phyloP scores from a whole-genome alignment of 30 jellyfish, hydroid and myxozoan species.

The Chrysaora quinquecirrha region DNA sequence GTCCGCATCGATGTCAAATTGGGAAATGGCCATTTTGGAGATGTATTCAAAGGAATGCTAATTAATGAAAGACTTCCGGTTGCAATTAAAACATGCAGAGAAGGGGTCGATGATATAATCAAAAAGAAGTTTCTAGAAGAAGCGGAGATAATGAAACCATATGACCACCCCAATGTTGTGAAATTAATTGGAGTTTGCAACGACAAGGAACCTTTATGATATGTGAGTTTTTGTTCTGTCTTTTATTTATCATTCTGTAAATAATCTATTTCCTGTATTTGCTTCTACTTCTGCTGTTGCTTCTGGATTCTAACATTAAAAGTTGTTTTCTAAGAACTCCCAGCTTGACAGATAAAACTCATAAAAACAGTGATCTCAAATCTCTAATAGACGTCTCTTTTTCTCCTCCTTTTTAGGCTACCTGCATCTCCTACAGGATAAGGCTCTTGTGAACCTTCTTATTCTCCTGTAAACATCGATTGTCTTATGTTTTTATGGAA shows the following conservation, averaged over 20 bases:
- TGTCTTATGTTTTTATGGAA: too few species aligned
- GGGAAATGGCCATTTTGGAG: constrained; percentile 97
- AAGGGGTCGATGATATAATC: constrained; percentile 53
- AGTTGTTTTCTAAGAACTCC: too few species aligned
- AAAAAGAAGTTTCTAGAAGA: constrained; percentile 79
- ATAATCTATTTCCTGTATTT: not conserved
- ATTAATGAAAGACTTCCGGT: constrained; percentile 35
- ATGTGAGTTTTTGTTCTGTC: constrained; percentile 43
- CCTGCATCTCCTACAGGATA: too few species aligned
- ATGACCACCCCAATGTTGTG: constrained; percentile 85
- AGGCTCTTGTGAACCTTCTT: too few species aligned
- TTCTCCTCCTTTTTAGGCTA: too few species aligned
- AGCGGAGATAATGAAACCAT: constrained; percentile 96
- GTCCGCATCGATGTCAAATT: constrained; percentile 66
- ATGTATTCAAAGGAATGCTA: constrained; percentile 71
- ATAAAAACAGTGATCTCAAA: too few species aligned
- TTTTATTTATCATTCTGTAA: constrained; percentile 62
- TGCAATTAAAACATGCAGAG: constrained; percentile 89
- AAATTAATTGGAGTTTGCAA: constrained; percentile 89
- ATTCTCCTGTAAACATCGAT: too few species aligned
- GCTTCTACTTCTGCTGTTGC: too few species aligned
- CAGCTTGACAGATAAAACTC: too few species aligned
- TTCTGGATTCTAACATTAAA: too few species aligned
- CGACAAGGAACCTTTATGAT: constrained; percentile 81
- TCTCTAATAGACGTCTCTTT: too few species aligned